Percentiles rank a stretch among this genome's conserved stretches.
Evolutionary conservation across 92 coral and sea anemone species (phyloP).

Genomic region (Actinernus sp.): DNA sequence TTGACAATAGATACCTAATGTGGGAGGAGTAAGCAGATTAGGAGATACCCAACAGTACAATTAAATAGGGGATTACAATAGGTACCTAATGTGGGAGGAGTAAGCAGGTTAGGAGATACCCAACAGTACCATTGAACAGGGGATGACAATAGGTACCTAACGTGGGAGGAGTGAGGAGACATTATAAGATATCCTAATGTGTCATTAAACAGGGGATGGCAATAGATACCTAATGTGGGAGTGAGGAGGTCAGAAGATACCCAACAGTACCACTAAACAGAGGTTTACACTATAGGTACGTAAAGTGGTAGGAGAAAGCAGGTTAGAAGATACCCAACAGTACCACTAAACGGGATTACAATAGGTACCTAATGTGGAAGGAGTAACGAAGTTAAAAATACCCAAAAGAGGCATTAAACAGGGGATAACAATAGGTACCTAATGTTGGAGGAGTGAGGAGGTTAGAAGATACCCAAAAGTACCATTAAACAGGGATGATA

Average conservation of each 20-base stretch:
- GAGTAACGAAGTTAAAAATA: slow-evolving; percentile 70
- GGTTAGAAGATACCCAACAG: neutral
- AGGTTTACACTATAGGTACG: slow-evolving; percentile 1
- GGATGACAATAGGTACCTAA: slow-evolving; percentile 4
- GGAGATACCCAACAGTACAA: slow-evolving; percentile 43
- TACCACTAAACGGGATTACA: too few relatives aligned
- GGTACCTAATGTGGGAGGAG: neutral
- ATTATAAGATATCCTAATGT: neutral
- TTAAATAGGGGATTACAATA: slow-evolving; percentile 34
- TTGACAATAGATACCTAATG: slow-evolving; percentile 1
- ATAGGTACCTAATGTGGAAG: too few relatives aligned
- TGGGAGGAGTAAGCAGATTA: too few relatives aligned
- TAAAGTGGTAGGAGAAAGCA: neutral
- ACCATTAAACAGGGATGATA: neutral
- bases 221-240: too few relatives aligned
- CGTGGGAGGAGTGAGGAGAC: neutral
- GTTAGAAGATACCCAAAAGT: neutral
- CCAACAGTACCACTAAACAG: slow-evolving; percentile 43
- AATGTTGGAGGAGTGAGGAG: neutral
- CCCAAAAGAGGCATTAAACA: slow-evolving; percentile 45
- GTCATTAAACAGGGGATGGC: too few relatives aligned
- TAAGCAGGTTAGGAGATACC: neutral
- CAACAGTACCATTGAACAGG: slow-evolving; percentile 42
- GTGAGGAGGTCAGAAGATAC: too few relatives aligned
- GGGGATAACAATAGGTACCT: slow-evolving; percentile 26